Evolutionary conservation across 2,113 vertebrate genomes (phyloP).

Genomic region (mouse (Mus musculus)): GRCm39 chrX:105266501-105267000

Average conservation of each 20-base stretch:
- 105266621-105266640: not conserved
- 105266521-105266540: not conserved
- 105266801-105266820: not conserved
- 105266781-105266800: not conserved
- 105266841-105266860: not conserved
- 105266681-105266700: not conserved
- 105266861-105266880: not conserved
- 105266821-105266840: not conserved
- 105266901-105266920: not conserved
- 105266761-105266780: constrained; percentile 16
- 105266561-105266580: not conserved
- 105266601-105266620: not conserved
- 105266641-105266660: not conserved
- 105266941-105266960: not conserved
- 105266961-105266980: not conserved
- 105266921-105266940: not conserved
- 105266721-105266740: not conserved
- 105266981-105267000: not conserved
- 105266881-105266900: not conserved
- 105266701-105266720: not conserved
- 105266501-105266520: not conserved
- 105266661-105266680: not conserved
- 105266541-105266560: not conserved
- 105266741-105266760: not conserved
- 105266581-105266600: not conserved